phyloP scores from a whole-genome alignment of 1,140 invertebrate species.

The Drosophila neocordata region DNA sequence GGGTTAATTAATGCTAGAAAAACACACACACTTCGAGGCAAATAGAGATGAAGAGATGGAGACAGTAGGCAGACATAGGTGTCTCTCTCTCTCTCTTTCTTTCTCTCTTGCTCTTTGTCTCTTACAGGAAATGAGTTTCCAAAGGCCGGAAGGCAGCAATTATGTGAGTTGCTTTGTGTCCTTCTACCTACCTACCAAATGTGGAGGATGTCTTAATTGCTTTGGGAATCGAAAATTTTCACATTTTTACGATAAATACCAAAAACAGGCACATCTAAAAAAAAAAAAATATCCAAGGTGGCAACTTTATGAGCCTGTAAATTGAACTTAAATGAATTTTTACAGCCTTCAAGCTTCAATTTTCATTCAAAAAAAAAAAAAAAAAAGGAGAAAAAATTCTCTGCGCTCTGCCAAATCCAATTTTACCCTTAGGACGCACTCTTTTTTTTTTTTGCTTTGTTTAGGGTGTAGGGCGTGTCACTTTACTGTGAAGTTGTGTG shows the following conservation, averaged over 20 bases:
- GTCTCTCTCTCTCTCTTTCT: neutral
- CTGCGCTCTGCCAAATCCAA: slow-evolving; percentile 55
- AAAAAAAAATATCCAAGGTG: neutral
- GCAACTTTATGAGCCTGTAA: slow-evolving; percentile 16
- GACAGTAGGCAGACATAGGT: neutral
- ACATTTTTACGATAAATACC: slow-evolving; percentile 9
- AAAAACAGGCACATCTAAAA: neutral
- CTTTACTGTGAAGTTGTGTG: neutral
- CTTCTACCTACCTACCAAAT: slow-evolving; percentile 1
- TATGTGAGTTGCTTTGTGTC: slow-evolving; percentile 43
- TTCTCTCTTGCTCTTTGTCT: neutral
- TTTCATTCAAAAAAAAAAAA: slow-evolving; percentile 8
- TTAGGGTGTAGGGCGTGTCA: neutral
- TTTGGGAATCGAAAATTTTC: slow-evolving; percentile 32
- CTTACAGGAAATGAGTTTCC: slow-evolving; percentile 60
- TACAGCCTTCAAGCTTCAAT: slow-evolving; percentile 10
- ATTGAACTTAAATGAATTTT: slow-evolving; percentile 11
- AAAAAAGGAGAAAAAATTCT: slow-evolving; percentile 32
- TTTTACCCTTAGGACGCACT: slow-evolving; percentile 25
- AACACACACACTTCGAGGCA: slow-evolving; percentile 26
- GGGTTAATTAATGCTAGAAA: slow-evolving; percentile 61
- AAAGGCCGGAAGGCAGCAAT: slow-evolving; percentile 60
- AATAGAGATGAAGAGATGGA: neutral
- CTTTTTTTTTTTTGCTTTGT: neutral
- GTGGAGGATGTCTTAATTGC: slow-evolving; percentile 25